Conservation (phyloP, 2,113 vertebrate genomes). For the Gasterosteus nipponicus region DNA sequence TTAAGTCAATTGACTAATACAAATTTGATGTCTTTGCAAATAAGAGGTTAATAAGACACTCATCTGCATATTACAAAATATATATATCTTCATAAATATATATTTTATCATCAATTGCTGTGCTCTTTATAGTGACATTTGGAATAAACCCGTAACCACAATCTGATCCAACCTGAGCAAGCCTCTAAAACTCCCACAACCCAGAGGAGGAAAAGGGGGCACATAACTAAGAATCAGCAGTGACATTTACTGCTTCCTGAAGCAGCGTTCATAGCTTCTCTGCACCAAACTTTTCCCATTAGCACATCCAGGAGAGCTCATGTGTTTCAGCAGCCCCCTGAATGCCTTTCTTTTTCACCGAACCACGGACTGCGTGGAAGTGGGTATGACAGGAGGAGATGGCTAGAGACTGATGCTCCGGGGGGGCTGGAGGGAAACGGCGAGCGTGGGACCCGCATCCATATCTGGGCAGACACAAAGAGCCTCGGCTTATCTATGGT, state of each 20-base stretch:
- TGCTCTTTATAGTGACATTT: constrained; percentile 27
- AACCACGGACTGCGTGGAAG: constrained; percentile 51
- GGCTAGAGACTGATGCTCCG: constrained; percentile 57
- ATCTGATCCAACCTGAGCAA: constrained; percentile 41
- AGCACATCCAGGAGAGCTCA: constrained; percentile 50
- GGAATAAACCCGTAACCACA: constrained; percentile 47
- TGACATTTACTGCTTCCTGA: constrained; percentile 78
- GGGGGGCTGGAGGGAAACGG: too few species aligned
- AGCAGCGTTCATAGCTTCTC: constrained; percentile 22
- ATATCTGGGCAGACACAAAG: too few species aligned
- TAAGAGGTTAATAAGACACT: background rate
- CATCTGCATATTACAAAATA: background rate
- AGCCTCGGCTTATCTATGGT: too few species aligned
- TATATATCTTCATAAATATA: background rate
- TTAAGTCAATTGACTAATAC: background rate
- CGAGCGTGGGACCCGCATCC: too few species aligned
- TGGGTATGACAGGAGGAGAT: constrained; percentile 52
- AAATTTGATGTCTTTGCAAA: background rate
- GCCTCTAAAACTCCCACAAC: constrained; percentile 31
- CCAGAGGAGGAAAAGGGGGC: constrained; percentile 29
- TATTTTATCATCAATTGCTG: constrained; percentile 10
- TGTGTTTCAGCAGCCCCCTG: constrained; percentile 57
- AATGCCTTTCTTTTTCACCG: constrained; percentile 32
- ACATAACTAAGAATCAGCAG: constrained; percentile 62
- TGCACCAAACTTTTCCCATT: constrained; percentile 60